A percentile compares a stretch with the other conserved stretches of the same genome.
phyloP scores from a whole-genome alignment of 2,113 vertebrate genomes.

The Zosterops lateralis region DNA sequence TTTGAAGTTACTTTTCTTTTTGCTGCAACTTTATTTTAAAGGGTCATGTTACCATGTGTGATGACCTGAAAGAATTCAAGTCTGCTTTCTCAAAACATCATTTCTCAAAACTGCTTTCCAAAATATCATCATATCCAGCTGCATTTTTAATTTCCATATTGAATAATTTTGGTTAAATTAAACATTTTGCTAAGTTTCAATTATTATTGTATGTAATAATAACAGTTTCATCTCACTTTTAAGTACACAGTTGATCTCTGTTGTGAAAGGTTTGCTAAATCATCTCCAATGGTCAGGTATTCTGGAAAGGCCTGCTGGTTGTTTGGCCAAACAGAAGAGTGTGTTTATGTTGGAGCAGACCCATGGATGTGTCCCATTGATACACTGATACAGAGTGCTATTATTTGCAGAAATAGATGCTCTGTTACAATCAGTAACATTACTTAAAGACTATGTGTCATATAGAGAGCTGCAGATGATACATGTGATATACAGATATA shows the following conservation, averaged over 20 bases:
- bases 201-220: not conserved
- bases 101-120: not conserved
- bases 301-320: not conserved
- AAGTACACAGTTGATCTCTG: not conserved
- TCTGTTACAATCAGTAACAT: not conserved
- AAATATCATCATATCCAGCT: not conserved
- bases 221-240: not conserved
- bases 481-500: not conserved
- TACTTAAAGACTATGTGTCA: not conserved
- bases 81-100: not conserved
- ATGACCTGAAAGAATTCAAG: not conserved
- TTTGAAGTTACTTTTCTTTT: not conserved
- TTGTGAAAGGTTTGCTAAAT: not conserved
- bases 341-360: not conserved
- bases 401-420: not conserved
- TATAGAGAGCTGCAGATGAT: not conserved
- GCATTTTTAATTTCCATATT: not conserved
- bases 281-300: not conserved
- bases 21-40: not conserved
- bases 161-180: not conserved
- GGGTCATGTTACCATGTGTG: not conserved
- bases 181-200: not conserved
- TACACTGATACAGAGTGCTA: not conserved
- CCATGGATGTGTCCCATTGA: not conserved
- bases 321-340: not conserved